Evolutionary conservation across 2,113 vertebrate species (phyloP).

Genomic region (Lucifuga dentata): DNA sequence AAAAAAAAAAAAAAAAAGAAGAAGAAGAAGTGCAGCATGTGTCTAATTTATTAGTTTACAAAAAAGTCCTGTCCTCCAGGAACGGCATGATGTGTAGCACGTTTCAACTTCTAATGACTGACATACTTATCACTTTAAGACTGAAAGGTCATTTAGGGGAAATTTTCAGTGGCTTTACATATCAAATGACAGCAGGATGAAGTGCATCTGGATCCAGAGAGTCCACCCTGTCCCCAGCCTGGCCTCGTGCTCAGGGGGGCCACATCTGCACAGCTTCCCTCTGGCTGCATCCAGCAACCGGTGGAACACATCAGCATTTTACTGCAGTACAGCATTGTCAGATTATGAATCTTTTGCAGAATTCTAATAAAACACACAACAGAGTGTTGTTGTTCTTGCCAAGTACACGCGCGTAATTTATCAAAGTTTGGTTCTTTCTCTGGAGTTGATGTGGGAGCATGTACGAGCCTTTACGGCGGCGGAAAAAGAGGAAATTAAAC

Average conservation of each 20-base stretch:
- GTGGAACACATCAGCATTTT: slow-evolving; percentile 43
- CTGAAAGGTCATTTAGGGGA: background rate
- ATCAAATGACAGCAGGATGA: slow-evolving; percentile 20
- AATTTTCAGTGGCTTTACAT: slow-evolving; percentile 11
- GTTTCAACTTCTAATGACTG: slow-evolving; percentile 10
- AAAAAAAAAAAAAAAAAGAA: too few relatives aligned
- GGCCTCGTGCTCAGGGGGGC: background rate
- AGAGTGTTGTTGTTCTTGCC: slow-evolving; percentile 32
- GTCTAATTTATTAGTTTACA: slow-evolving; percentile 10
- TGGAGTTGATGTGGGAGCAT: slow-evolving; percentile 13
- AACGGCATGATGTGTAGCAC: too few relatives aligned
- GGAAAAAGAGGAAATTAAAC: slow-evolving; percentile 43
- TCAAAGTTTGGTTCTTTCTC: slow-evolving; percentile 9
- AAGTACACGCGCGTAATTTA: slow-evolving; percentile 37
- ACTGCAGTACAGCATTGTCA: slow-evolving; percentile 48
- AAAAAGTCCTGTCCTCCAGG: background rate
- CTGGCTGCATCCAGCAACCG: slow-evolving; percentile 28
- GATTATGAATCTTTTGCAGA: slow-evolving; percentile 45
- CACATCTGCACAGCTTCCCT: slow-evolving; percentile 33
- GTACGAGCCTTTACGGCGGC: slow-evolving; percentile 14
- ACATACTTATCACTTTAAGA: slow-evolving; percentile 16
- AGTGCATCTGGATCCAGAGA: slow-evolving; percentile 19
- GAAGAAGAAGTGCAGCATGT: background rate
- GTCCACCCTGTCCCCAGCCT: too few relatives aligned
- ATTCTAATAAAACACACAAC: slow-evolving; percentile 47